Percentiles rank a stretch among this genome's conserved stretches.
Evolutionary conservation across 2,888 invertebrate species (phyloP).

Genomic region (Andrena bucephala): DNA sequence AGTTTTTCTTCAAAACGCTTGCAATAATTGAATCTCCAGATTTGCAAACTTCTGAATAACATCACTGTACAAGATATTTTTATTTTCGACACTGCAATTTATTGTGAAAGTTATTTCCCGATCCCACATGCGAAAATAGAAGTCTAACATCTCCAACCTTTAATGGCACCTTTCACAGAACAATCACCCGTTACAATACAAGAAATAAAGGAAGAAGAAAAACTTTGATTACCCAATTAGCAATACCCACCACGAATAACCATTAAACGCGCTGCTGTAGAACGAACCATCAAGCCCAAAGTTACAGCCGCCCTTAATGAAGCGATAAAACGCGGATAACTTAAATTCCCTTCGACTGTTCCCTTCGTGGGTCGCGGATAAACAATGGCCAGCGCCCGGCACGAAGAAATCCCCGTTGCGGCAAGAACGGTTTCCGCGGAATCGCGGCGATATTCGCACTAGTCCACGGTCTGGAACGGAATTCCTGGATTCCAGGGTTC

Average conservation of each 20-base stretch:
- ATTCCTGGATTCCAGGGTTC: constrained; percentile 67
- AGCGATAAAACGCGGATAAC: constrained; percentile 13
- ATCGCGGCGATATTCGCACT: constrained; percentile 47
- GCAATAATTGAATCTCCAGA: no score
- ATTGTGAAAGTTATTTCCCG: no score
- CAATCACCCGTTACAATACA: background rate
- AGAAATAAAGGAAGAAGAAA: background rate
- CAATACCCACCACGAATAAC: no score
- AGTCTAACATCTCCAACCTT: no score
- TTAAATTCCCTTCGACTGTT: background rate
- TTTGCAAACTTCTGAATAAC: no score
- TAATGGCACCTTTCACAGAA: no score
- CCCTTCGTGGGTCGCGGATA: background rate
- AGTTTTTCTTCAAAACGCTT: no score
- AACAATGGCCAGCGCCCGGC: background rate
- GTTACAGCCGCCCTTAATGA: constrained; percentile 7
- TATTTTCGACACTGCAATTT: no score
- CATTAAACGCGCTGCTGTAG: background rate
- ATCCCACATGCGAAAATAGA: no score
- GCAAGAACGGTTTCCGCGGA: constrained; percentile 46
- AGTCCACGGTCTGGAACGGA: constrained; percentile 70
- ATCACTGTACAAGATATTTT: no score
- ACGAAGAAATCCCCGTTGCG: constrained; percentile 16
- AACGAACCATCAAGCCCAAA: background rate
- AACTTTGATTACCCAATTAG: background rate